Percentiles rank a stretch among this genome's conserved stretches.
phyloP scores from a whole-genome alignment of 2,888 invertebrate species.

The Anorthoa munda region DNA sequence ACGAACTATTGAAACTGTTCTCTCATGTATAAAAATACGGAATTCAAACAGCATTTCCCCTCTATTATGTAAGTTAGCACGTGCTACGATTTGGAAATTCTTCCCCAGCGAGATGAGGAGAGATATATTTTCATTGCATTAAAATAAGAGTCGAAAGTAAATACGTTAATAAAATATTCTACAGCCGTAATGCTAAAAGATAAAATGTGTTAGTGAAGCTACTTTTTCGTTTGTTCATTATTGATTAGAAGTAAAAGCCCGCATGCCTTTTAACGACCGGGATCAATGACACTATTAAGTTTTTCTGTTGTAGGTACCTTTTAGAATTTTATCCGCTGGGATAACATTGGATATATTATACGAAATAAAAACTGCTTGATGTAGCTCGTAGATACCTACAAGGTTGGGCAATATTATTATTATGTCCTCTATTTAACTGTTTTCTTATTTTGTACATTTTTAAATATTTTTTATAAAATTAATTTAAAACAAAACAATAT shows the following conservation, averaged over 20 bases:
- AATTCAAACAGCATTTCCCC: slow-evolving; percentile 26
- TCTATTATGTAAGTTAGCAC: slow-evolving; percentile 33
- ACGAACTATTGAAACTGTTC: slow-evolving; percentile 14
- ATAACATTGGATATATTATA: too few species aligned
- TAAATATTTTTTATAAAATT: too few species aligned
- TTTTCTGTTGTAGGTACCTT: neutral
- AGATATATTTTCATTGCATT: slow-evolving; percentile 27
- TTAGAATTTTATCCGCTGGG: neutral
- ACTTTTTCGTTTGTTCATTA: slow-evolving; percentile 47
- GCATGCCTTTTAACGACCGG: slow-evolving; percentile 61
- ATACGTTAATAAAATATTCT: slow-evolving; percentile 36
- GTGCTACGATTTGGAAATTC: slow-evolving; percentile 9
- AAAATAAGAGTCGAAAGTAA: slow-evolving; percentile 21
- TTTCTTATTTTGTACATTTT: too few species aligned
- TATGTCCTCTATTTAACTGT: too few species aligned
- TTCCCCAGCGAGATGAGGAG: slow-evolving; percentile 11
- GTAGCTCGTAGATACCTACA: too few species aligned
- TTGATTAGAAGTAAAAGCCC: slow-evolving; percentile 67
- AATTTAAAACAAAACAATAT: too few species aligned
- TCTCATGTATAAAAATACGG: slow-evolving; percentile 13
- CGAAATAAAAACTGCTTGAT: too few species aligned
- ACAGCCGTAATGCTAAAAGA: slow-evolving; percentile 19
- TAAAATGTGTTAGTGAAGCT: slow-evolving; percentile 24
- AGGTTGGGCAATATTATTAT: too few species aligned
- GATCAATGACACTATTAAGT: slow-evolving; percentile 58